These are phyloP conservation scores for Epistrophe grossulariae DNA, from an alignment of 2,888 invertebrate genomes.

Conservation along the genomic window DNA sequence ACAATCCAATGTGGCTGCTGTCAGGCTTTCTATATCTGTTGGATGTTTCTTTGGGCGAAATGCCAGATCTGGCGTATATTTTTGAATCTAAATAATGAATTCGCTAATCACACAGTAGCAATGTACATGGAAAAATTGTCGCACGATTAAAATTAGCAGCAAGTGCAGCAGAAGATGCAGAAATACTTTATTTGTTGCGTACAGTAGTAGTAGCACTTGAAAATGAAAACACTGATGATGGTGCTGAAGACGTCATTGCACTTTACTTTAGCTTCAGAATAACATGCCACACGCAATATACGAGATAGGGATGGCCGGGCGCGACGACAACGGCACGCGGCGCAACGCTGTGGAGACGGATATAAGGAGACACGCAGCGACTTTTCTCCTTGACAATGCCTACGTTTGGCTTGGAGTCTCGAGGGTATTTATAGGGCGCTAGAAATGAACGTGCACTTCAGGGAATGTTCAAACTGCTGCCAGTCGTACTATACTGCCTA, in stretches of 20 bases:
- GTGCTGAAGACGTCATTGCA: conserved; percentile 68
- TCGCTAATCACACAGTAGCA: conserved; percentile 63
- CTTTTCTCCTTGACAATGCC: conserved; percentile 67
- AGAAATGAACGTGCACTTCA: conserved; percentile 51
- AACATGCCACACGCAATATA: conserved; percentile 29
- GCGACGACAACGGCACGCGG: conserved; percentile 2
- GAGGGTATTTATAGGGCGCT: conserved; percentile 67
- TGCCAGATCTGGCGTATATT: conserved; percentile 67
- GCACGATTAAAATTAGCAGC: conserved; percentile 62
- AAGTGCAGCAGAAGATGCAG: conserved; percentile 53
- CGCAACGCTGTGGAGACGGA: conserved; percentile 29
- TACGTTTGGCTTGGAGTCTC: conserved; percentile 36
- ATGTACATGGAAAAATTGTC: conserved; percentile 72
- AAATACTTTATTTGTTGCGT: conserved; percentile 33
- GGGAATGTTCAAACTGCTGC: conserved; percentile 51
- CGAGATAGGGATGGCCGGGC: not conserved
- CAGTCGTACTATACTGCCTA: not conserved
- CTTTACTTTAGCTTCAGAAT: conserved; percentile 33
- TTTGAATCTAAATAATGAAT: conserved; percentile 69
- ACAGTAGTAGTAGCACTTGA: conserved; percentile 39
- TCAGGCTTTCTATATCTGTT: conserved; percentile 26
- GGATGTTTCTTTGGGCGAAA: conserved; percentile 47
- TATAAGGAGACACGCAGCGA: conserved; percentile 50
- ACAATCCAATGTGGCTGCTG: conserved; percentile 20
- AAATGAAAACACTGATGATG: conserved; percentile 45